A percentile compares a stretch with the other conserved stretches of the same genome.
These are phyloP conservation scores for Psophia crepitans DNA, from an alignment of 2,113 vertebrate genomes.

Conservation along the genomic window DNA sequence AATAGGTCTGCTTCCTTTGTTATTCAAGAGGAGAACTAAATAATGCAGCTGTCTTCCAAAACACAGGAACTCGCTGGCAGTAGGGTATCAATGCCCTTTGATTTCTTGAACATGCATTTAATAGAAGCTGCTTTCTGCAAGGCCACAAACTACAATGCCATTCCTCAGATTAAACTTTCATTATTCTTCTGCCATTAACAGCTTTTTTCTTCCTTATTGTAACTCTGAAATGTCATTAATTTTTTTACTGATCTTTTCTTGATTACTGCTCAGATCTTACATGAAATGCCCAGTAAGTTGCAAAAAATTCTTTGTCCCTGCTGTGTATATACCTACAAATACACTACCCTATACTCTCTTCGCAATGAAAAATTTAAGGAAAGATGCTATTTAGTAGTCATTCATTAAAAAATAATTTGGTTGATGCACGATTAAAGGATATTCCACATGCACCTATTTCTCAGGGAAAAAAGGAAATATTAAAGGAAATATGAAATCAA, in stretches of 20 bases:
- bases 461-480: neutral
- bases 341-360: neutral
- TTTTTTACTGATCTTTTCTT: neutral
- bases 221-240: neutral
- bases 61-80: neutral
- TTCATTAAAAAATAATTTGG: neutral
- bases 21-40: neutral
- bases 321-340: neutral
- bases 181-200: neutral
- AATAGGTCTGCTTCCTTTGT: neutral
- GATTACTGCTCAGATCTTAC: neutral
- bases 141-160: neutral
- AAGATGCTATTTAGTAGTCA: neutral
- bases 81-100: neutral
- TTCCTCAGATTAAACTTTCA: neutral
- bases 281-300: neutral
- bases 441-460: neutral
- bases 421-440: neutral
- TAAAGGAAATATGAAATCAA: neutral
- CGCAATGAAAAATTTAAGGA: neutral
- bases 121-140: neutral
- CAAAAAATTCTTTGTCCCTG: neutral
- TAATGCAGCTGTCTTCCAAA: neutral
- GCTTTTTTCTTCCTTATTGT: neutral
- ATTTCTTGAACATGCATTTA: neutral